Base-by-base conservation (phyloP, 2,797 vertebrate genomes). In the Periparus ater region DNA sequence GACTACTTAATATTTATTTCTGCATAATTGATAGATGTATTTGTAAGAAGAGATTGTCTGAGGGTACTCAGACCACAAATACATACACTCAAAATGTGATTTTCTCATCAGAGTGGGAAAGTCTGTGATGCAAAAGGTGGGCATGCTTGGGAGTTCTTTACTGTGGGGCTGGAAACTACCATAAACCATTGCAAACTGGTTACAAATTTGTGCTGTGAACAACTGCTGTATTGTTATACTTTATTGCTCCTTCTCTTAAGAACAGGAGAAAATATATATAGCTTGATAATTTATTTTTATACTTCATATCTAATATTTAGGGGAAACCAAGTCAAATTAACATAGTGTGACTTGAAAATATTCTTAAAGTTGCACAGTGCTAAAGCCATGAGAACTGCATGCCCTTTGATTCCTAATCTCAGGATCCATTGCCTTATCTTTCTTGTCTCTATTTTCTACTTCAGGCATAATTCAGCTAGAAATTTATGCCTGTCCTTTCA, bases 401-500 rank as follows among this genome's bases (percentile, higher is more conserved):
- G 18, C 10, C 47, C 86, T 91, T 92, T 91, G 77, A 86, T 78
- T 86, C 55, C 29, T 88, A 75, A 78, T 89, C 74, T 81, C 16
- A 6, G 51, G n/a, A 72, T 34, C 61, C 15, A 2, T 74, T 93
- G 82, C 63, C 50, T 86, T 88, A 62, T 91, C 71, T 84, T 78
- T 32, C 80, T 79, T 65, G 76, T 78, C 44, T 88, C 55, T 85
- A 25, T 89, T 92, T 92, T 60, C 60, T 78, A 66, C 74, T 87
- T 91, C 27, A 79, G 71, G 30, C 54, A 63, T 86, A 78, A 91
- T 79, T 92, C 78, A 82, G 20, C 25, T 81, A 36, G 70, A 78
- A 88, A 90, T 72, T 88, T 58, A 88, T 93, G 34, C 44, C 13
- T 86, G 27, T 92, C 30, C 86, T 96, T 96, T 93, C 86, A 95